Evolutionary conservation across 2,888 invertebrate species (phyloP), one percentile per base, ranked within the genome.

Genomic region (Micropterix aruncella): DNA sequence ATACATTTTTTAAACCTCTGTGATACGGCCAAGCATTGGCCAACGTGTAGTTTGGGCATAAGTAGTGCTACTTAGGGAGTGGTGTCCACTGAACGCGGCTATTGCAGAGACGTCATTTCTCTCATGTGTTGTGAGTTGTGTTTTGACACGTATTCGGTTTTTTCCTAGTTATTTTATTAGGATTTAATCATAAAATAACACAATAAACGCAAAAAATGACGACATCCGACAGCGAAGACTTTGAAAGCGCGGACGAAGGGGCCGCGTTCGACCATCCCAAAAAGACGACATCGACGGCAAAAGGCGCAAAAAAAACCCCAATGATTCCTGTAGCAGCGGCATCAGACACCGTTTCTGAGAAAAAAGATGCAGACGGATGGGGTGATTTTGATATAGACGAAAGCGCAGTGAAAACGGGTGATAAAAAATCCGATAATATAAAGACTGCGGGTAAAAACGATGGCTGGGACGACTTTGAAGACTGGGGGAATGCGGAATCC

Each of bases 241-340:
- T 83, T 57, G 82, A 83, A 61, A 84, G 84, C 63, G 84, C 84
- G 3, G 83, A 84, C 54, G 84, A 85, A 56, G 81, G 79, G 19
- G 63, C 70, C 49, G 64, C 62, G 44, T 55, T 64, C 15, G 62
- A 60, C 14, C 59, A 52, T 42, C 53, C 16, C 41, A 45, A 43
- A 27, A 27, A 27, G 5, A 27, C 5, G 27, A 7, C 27, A 27
- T 12, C 5, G 27, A 27, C 27, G 27, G 12, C 5, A 12, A 27
- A 27, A 12, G 27, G 27, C 7, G 7, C 12, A 12, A 12, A 27
- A 5, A 5, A 12, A 7, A 27, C 27, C 5, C 5, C 12, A 7
- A 27, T 7, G 7, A 7, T 12, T 27, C 5, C 5, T 5, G 27
- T 27, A 12, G 27, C 12, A 27, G 27, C 5, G 7, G 12, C 5